Base-by-base conservation (phyloP, 2,113 vertebrate genomes). In the Brachyistius frenatus region DNA sequence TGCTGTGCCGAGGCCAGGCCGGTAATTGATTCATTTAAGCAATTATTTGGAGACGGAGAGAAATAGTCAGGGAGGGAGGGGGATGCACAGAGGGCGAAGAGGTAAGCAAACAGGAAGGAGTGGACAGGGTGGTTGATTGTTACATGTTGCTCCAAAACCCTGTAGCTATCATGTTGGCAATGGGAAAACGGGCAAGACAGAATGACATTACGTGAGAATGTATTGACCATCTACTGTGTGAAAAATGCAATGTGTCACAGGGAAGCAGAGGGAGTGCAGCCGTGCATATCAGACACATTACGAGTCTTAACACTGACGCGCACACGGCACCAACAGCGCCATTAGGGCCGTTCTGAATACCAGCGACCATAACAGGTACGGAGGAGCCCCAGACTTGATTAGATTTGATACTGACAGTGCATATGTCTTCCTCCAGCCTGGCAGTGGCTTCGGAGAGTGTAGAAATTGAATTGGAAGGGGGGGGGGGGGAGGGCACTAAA, bases 401-500 rank as follows among this genome's bases (percentile, higher is more conserved):
- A 83, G 89, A 92, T 94, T 94, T 89, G 62, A 60, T 55, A 60
- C 68, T 89, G 92, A 91, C 90, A 91, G 87, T 80, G 83, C 90
- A 93, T 94, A 91, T 60, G 82, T 94, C 93, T 92, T 87, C 88
- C 78, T 69, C 67, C 56, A 53, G 85, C 70, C 49, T 16, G 5
- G 58, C 83, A 82, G 65, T 62, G 82, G 71, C 81, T 86, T 64
- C 4, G 36, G 61, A 80, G 80, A 87, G 73, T 31, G 70, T 3
- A 62, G 80, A 83, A 88, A 94, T 89, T 90, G 85, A 90, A 91
- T 84, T 73, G 53, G 50, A 67, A 23, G 23, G 23, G 23, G 23
- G 23, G 23, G 53, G 50, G 70, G 53, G 65, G 76, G 64, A 58
- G 71, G 57, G 80, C 7, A 85, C 71, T 82, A 86, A 85, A 87